These are phyloP conservation scores for Telmatochromis sp. DNA, from an alignment of 2,113 vertebrate species.

Conservation along the genomic window DNA sequence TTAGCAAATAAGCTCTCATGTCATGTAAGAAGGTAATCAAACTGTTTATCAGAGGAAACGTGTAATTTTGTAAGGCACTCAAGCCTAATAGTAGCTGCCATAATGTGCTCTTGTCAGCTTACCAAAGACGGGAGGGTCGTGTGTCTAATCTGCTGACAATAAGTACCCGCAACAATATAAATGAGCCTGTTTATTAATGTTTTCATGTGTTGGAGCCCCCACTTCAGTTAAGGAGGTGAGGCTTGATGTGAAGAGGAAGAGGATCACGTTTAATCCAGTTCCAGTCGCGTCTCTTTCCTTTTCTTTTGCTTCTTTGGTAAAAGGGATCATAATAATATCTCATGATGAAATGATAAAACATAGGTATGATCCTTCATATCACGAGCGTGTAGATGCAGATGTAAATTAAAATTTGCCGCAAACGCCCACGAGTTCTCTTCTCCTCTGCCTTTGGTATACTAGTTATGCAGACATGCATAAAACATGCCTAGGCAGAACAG, in stretches of 20 bases:
- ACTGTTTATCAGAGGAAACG: background rate
- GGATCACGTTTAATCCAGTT: background rate
- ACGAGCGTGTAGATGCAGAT: background rate
- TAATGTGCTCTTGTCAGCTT: background rate
- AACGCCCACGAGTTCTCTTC: background rate
- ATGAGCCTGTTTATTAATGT: background rate
- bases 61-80: background rate
- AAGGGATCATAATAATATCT: background rate
- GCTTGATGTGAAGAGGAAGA: background rate
- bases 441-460: background rate
- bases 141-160: background rate
- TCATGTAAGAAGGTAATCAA: background rate
- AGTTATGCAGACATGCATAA: background rate
- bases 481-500: background rate
- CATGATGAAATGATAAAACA: background rate
- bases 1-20: background rate
- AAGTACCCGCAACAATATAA: background rate
- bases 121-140: background rate
- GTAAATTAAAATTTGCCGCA: background rate
- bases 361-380: background rate
- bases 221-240: background rate
- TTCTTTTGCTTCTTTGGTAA: background rate
- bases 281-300: background rate
- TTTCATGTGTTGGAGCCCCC: background rate
- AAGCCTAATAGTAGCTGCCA: background rate